Base-by-base conservation (phyloP, 37 sponge, comb jelly and placozoan genomes). In the Diacarnus erythraeanus region DNA sequence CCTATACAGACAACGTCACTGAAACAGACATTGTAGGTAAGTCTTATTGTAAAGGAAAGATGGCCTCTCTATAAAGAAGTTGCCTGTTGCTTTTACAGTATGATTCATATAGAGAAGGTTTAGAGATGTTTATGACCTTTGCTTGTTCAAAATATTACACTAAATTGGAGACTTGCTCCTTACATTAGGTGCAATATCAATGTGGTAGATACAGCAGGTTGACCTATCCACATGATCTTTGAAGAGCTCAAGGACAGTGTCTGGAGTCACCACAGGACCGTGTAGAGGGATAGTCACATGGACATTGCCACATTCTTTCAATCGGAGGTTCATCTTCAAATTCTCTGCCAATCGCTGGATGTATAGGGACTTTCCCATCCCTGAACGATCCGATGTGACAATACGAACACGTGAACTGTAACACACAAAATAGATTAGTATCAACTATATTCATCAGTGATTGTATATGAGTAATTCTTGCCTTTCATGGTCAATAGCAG, bases 361-460 rank as follows among this genome's bases (percentile, higher is more conserved):
- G 51, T 64, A 88, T 3, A 88, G 82, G 36, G 93, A 84, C 77
- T 92, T 92, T 42, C 93, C 93, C 89, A 92, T 87, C 23, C 89
- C 93, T 63, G 89, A 67, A 4, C 90, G 81, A 37, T 26, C 34
- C 38, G 93, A 92, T 5, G 60, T 59, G 43, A 84, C 85, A 40
- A 84, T 60, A 29, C 85, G 29, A 15, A 84, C 85, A 77, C 85
- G 71, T 30, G 85, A 84, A 4, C 85, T 84, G 38, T 54, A 31
- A 42, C 12, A 47, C 10, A 47, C 12, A 17, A 54, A 6, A 2
- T 54, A 6, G 10, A 22, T 30, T 51, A 43, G 43, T 44, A 36
- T 25, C 17, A 78, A 65, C 23, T 10, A 68, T 18, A 63, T 8
- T 26, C n/a, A 63, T 20, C 17, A 54, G 17, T 10, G 8, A 3